Percentiles rank a stretch among this genome's conserved stretches.
Conservation (phyloP, 2,888 invertebrate species). For the Cordilura impudica region DNA sequence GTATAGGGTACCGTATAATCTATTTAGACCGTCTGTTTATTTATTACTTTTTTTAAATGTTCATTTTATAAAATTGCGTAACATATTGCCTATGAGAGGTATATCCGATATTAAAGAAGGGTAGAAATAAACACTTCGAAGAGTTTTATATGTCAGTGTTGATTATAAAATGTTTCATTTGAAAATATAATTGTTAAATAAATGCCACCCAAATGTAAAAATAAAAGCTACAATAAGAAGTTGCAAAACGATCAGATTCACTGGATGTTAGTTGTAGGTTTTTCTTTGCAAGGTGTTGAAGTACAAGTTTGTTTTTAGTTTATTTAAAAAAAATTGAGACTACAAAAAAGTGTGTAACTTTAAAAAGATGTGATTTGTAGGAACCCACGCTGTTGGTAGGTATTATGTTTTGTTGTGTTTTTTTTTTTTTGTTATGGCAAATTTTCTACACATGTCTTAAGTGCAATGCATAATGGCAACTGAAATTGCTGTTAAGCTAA, state of each 20-base stretch:
- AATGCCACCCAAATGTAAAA: neutral
- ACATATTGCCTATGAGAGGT: too few species aligned
- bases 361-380: slow-evolving; percentile 47
- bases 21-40: too few species aligned
- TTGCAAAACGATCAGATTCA: slow-evolving; percentile 36
- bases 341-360: slow-evolving; percentile 39
- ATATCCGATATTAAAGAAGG: too few species aligned
- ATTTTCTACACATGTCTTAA: slow-evolving; percentile 41
- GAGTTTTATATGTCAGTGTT: too few species aligned
- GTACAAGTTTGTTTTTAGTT: slow-evolving; percentile 33
- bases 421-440: slow-evolving; percentile 4
- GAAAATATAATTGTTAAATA: too few species aligned
- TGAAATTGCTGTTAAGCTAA: neutral
- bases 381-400: slow-evolving; percentile 48
- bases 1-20: too few species aligned
- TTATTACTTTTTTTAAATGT: too few species aligned
- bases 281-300: slow-evolving; percentile 58
- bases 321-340: neutral
- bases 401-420: slow-evolving; percentile 12
- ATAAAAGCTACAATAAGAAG: slow-evolving; percentile 14
- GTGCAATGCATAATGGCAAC: slow-evolving; percentile 28
- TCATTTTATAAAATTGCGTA: too few species aligned
- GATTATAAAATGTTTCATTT: too few species aligned
- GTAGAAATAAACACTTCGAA: too few species aligned
- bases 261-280: slow-evolving; percentile 1